Evolutionary conservation across 2,113 vertebrate genomes (phyloP).

Genomic region (Amia ocellicauda): DNA sequence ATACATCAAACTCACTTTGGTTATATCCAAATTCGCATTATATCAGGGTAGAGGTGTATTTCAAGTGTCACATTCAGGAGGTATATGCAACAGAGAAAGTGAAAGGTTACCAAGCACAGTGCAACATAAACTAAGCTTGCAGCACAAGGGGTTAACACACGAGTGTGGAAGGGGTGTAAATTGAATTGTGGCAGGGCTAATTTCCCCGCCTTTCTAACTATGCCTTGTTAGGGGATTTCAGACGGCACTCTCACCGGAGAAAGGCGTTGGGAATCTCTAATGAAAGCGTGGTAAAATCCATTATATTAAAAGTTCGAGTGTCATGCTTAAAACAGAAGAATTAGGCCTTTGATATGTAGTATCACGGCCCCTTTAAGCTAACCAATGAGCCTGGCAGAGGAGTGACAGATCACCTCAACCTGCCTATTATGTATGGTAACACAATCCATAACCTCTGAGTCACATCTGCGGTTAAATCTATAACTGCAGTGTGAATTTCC

Average conservation of each 20-base stretch:
- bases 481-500: constrained; percentile 28
- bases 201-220: not conserved
- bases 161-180: not conserved
- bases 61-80: too few species aligned
- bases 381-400: constrained; percentile 1
- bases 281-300: constrained; percentile 31
- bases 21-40: too few species aligned
- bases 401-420: constrained; percentile 5
- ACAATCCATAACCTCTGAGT: constrained; percentile 18
- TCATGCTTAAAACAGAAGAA: constrained; percentile 35
- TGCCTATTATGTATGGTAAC: not conserved
- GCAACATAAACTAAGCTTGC: too few species aligned
- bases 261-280: constrained; percentile 14
- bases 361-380: constrained; percentile 19
- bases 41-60: too few species aligned
- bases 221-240: not conserved
- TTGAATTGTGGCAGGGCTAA: not conserved
- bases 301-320: constrained; percentile 31
- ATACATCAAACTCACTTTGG: too few species aligned
- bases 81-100: too few species aligned
- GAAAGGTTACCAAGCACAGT: too few species aligned
- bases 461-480: constrained; percentile 30
- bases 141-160: not conserved
- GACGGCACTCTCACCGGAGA: constrained; percentile 10
- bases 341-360: constrained; percentile 25